These are phyloP conservation scores for Sarotherodon lohbergeri DNA, from an alignment of 2,113 vertebrate genomes.

Conservation along the genomic window DNA sequence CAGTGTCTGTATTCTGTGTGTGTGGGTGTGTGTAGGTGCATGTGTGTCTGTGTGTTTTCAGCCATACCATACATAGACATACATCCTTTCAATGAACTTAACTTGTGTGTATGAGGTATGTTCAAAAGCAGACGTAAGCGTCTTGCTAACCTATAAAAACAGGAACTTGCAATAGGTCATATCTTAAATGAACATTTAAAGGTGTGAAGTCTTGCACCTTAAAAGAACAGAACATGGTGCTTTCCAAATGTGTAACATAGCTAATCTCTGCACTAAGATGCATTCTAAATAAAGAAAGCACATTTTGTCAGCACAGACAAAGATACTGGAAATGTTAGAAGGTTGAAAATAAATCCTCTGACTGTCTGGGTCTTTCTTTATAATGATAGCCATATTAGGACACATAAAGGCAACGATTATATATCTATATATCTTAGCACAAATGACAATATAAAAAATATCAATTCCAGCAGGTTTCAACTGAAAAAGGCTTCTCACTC, in stretches of 20 bases:
- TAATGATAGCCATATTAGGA: background rate
- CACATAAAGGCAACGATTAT: background rate
- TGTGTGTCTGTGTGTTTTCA: background rate
- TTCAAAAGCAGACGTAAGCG: background rate
- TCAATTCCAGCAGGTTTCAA: background rate
- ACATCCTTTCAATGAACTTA: background rate
- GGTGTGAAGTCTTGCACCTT: background rate
- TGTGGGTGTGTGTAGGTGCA: background rate
- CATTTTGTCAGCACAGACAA: background rate
- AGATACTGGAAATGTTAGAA: background rate
- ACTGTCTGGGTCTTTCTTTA: background rate
- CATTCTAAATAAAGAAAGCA: background rate
- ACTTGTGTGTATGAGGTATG: background rate
- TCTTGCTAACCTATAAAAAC: background rate
- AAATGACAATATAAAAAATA: background rate
- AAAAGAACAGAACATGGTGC: background rate
- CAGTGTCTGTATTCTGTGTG: background rate
- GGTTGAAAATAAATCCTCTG: background rate
- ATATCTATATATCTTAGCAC: background rate
- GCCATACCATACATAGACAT: background rate
- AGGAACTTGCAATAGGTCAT: background rate
- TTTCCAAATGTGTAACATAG: background rate
- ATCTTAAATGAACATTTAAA: background rate
- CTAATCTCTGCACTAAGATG: background rate
- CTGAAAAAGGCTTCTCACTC: background rate